Evolutionary conservation across 2,888 invertebrate species (phyloP).

Genomic region (Drosophila seclusa): DNA sequence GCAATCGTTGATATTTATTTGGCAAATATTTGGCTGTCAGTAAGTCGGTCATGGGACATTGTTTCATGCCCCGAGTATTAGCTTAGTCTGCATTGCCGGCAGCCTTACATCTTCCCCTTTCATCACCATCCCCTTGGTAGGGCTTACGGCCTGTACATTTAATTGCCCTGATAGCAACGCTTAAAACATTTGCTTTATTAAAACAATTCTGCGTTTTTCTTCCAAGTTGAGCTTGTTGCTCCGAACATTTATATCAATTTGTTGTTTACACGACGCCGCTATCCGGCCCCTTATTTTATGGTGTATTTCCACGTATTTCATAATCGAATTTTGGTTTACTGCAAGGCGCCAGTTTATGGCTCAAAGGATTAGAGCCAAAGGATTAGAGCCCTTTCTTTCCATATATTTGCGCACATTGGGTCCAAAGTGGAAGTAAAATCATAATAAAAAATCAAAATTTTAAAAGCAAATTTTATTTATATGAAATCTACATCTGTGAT

Average conservation of each 20-base stretch:
- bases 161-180: constrained; percentile 56
- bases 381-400: constrained; percentile 47
- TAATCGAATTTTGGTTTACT: constrained; percentile 64
- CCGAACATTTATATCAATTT: constrained; percentile 57
- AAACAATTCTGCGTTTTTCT: constrained; percentile 33
- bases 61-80: constrained; percentile 64
- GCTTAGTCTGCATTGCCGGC: constrained; percentile 41
- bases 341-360: constrained; percentile 38
- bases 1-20: constrained; percentile 70
- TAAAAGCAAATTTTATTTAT: background rate
- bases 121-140: background rate
- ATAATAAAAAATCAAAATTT: background rate
- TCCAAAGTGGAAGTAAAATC: background rate
- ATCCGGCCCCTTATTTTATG: constrained; percentile 29
- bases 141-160: constrained; percentile 37
- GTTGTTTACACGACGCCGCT: constrained; percentile 49
- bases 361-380: constrained; percentile 61
- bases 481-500: background rate
- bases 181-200: constrained; percentile 59
- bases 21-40: constrained; percentile 73
- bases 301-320: constrained; percentile 43
- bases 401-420: constrained; percentile 37
- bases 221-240: constrained; percentile 10
- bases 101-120: constrained; percentile 7
- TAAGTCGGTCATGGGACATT: constrained; percentile 53